Evolutionary conservation across 2,888 invertebrate species (phyloP).

Genomic region (Fissipunctia ypsillon): DNA sequence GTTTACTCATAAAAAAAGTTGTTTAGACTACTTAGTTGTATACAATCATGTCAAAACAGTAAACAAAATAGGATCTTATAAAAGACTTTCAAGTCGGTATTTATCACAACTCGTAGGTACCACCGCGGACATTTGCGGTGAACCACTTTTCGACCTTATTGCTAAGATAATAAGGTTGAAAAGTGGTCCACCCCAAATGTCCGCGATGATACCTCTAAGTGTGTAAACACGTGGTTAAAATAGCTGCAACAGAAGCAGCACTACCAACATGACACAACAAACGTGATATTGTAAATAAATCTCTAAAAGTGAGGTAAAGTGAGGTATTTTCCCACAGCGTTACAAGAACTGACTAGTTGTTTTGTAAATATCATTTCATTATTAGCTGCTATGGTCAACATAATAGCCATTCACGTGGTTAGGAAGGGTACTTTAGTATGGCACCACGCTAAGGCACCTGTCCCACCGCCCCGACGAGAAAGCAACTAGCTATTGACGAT

Average conservation of each 20-base stretch:
- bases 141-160: too few species aligned
- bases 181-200: too few species aligned
- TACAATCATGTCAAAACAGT: too few species aligned
- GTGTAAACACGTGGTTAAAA: neutral
- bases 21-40: too few species aligned
- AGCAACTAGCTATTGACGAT: too few species aligned
- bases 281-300: neutral
- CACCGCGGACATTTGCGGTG: too few species aligned
- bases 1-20: too few species aligned
- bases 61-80: too few species aligned
- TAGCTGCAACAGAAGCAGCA: neutral
- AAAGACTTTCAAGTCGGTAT: too few species aligned
- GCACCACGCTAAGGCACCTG: neutral
- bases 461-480: too few species aligned
- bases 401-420: neutral
- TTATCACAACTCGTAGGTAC: neutral
- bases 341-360: conserved; percentile 14
- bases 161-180: too few species aligned
- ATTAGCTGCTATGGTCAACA: conserved; percentile 22
- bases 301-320: neutral
- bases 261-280: neutral
- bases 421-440: neutral
- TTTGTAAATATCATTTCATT: conserved; percentile 48
- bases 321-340: conserved; percentile 15
- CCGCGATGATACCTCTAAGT: too few species aligned